Evolutionary conservation across 2,113 vertebrate genomes (phyloP).

Genomic region (Melierax canorus): DNA sequence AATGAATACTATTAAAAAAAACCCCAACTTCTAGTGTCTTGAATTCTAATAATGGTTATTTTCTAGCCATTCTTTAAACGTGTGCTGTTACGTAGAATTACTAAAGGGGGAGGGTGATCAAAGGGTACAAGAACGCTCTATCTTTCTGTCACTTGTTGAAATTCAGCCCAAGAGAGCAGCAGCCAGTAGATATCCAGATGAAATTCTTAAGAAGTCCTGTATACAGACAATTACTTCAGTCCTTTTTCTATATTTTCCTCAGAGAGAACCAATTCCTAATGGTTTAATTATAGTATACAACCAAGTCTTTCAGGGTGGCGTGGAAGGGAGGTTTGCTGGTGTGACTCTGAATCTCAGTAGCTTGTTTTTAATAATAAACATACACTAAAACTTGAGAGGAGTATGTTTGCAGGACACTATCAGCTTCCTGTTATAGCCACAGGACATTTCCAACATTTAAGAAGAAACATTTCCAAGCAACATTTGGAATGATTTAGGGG

Average conservation of each 20-base stretch:
- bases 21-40: neutral
- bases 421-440: neutral
- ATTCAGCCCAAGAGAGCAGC: neutral
- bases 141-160: neutral
- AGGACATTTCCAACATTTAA: neutral
- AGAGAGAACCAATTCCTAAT: neutral
- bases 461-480: neutral
- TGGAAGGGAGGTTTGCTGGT: neutral
- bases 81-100: neutral
- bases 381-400: neutral
- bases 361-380: neutral
- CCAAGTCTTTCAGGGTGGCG: neutral
- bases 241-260: neutral
- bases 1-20: neutral
- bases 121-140: neutral
- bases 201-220: neutral
- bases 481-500: neutral
- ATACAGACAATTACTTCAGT: neutral
- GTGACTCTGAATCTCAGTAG: neutral
- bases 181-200: neutral
- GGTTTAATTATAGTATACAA: neutral
- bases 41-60: neutral
- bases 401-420: neutral
- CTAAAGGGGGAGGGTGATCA: neutral
- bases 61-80: neutral